These are phyloP conservation scores for Augochlorella aurata DNA, from an alignment of 2,888 invertebrate species.

Conservation along the genomic window DNA sequence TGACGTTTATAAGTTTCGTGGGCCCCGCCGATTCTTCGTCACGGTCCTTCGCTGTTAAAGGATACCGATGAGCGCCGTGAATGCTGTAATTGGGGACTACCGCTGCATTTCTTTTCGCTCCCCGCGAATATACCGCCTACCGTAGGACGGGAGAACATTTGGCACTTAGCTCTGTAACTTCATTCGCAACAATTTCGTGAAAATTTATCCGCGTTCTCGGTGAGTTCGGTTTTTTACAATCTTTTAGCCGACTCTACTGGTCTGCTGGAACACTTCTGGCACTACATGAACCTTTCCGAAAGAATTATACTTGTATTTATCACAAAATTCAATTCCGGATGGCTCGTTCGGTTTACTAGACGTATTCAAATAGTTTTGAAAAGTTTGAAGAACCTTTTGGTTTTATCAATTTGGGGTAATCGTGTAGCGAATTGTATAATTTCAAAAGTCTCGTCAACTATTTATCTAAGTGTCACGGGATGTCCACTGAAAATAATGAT, in stretches of 20 bases:
- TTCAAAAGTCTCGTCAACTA: background rate
- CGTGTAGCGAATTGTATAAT: background rate
- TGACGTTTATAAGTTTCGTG: constrained; percentile 66
- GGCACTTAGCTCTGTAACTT: background rate
- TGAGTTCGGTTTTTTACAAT: background rate
- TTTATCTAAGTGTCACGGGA: background rate
- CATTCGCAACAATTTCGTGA: background rate
- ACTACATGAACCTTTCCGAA: background rate
- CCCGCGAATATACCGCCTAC: background rate
- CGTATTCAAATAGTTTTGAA: background rate
- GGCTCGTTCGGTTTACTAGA: background rate
- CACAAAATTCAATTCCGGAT: too few relatives aligned
- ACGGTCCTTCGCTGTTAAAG: constrained; percentile 9
- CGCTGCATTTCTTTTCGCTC: constrained; percentile 2
- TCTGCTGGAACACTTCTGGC: background rate
- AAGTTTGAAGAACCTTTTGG: background rate
- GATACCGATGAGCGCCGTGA: constrained; percentile 21
- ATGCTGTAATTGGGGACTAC: background rate
- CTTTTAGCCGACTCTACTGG: background rate
- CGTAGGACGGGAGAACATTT: background rate
- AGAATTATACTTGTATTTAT: too few relatives aligned
- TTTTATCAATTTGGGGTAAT: background rate
- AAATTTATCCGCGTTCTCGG: background rate
- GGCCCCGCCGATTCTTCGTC: constrained; percentile 27
- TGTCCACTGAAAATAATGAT: too few relatives aligned